phyloP scores from a whole-genome alignment of 2,888 invertebrate species.

The Dolichomitus sp. region DNA sequence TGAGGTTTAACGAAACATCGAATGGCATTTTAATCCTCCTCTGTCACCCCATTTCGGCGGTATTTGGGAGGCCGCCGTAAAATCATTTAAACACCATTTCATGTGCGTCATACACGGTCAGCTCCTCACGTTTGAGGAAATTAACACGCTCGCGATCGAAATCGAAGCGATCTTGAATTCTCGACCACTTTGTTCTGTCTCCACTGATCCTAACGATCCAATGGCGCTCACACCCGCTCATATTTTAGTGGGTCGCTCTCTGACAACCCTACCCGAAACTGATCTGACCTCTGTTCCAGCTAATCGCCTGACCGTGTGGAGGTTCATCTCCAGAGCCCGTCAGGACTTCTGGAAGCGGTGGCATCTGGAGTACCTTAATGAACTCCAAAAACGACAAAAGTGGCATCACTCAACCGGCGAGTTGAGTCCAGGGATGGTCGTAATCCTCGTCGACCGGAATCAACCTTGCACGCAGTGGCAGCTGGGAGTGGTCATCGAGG shows the following conservation, averaged over 20 bases:
- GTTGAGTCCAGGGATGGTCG: conserved; percentile 64
- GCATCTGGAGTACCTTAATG: conserved; percentile 70
- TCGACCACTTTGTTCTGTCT: conserved; percentile 51
- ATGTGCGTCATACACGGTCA: conserved; percentile 41
- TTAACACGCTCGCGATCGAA: conserved; percentile 54
- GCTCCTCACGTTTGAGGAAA: conserved; percentile 56
- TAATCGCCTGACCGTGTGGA: conserved; percentile 70
- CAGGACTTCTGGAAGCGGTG: conserved; percentile 72
- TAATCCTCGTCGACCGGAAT: conserved; percentile 69
- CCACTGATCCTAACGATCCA: conserved; percentile 61
- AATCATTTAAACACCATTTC: conserved; percentile 63
- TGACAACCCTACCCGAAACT: conserved; percentile 55
- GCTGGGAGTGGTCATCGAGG: conserved; percentile 60
- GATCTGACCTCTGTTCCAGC: conserved; percentile 49
- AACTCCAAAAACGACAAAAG: conserved; percentile 73
- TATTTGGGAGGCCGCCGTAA: no score
- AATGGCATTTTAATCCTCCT: conserved; percentile 58
- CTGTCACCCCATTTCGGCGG: conserved; percentile 58
- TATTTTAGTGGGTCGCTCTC: conserved; percentile 71
- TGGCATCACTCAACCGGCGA: conserved; percentile 61
- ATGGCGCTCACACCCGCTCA: conserved; percentile 71
- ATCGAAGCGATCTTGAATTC: no score
- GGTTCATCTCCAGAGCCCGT: conserved; percentile 63
- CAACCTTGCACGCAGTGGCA: conserved; percentile 3
- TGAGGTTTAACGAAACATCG: conserved; percentile 1